Evolutionary conservation across 30 jellyfish, hydroid and myxozoan genomes (phyloP).

Genomic region (Aurelia sp.): DNA sequence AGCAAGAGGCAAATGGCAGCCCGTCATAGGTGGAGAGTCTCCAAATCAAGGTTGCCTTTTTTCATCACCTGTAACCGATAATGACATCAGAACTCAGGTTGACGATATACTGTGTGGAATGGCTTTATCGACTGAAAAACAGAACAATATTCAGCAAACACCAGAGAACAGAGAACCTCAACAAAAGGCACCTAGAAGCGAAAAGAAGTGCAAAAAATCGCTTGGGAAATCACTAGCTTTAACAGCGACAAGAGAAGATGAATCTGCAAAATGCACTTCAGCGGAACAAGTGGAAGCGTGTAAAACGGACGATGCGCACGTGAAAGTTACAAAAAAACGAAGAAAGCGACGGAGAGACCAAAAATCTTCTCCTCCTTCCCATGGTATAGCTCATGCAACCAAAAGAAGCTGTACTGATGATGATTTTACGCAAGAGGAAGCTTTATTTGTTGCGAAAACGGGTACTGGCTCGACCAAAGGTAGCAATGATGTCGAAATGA

Average conservation of each 20-base stretch:
- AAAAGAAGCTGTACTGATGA: slow-evolving; percentile 28
- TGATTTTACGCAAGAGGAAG: background rate
- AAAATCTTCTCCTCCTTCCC: background rate
- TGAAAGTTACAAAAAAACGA: background rate
- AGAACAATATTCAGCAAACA: background rate
- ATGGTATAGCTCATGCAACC: background rate
- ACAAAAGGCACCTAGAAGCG: background rate
- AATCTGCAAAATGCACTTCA: background rate
- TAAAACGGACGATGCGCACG: background rate
- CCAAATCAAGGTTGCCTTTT: background rate
- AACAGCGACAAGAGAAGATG: background rate
- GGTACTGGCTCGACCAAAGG: background rate
- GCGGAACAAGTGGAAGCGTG: background rate
- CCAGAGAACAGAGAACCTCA: background rate
- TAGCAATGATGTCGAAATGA: background rate
- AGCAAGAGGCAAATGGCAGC: slow-evolving; percentile 1
- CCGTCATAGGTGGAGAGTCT: background rate
- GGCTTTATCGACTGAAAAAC: background rate
- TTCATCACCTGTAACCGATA: slow-evolving; percentile 5
- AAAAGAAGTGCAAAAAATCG: background rate
- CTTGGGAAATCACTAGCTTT: background rate
- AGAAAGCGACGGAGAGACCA: background rate
- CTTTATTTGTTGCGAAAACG: background rate
- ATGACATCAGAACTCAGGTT: background rate
- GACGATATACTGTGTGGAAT: background rate